Base-by-base conservation (phyloP, 2,113 vertebrate species). In the Oxygymnocypris stewartii region DNA sequence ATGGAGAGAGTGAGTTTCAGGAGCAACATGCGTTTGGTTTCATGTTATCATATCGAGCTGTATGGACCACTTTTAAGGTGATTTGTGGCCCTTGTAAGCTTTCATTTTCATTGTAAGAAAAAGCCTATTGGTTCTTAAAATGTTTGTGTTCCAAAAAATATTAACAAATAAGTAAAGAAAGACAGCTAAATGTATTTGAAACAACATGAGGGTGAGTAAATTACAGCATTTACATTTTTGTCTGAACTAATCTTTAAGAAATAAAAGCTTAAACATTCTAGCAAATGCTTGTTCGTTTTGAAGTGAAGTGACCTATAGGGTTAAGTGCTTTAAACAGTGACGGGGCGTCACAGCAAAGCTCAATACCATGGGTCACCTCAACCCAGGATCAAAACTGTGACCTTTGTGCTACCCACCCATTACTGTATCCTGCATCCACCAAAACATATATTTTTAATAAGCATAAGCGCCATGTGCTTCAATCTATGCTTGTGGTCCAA, bases 401-500 rank as follows among this genome's bases (percentile, higher is more conserved):
- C 59, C n/a, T 81, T 65, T 81, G 59, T 28, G 79, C 59, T 47
- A 31, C 14, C 59, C 25, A 63, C 59, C 37, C 40, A 65, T 40
- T 65, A 63, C 37, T 65, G 37, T 42, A 42, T 9, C 11, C 79
- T 35, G 20, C 20, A 23, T 28, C 7, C 59, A 81, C 37, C 13
- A 81, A 42, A 47, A 81, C 59, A 67, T 81, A 31, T 44, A 81
- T 81, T 65, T 79, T 47, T 65, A 47, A 65, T 67, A 47, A 1
- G 20, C 54, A 40, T 37, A 79, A 78, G 14, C 76, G 5, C 35
- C 23, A 63, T 63, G 14, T 44, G 37, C 57, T 16, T 81, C 12
- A 80, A n/a, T 40, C 20, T 63, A 80, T n/a, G 6, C 6, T 6
- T 16, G 59, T 20, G 82, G 83, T 86, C 87, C 88, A 90, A 89